A percentile compares a stretch with the other conserved stretches of the same genome.
Evolutionary conservation across 2,888 invertebrate species (phyloP).

Genomic region (Spatulosminthurus flaviceps): DNA sequence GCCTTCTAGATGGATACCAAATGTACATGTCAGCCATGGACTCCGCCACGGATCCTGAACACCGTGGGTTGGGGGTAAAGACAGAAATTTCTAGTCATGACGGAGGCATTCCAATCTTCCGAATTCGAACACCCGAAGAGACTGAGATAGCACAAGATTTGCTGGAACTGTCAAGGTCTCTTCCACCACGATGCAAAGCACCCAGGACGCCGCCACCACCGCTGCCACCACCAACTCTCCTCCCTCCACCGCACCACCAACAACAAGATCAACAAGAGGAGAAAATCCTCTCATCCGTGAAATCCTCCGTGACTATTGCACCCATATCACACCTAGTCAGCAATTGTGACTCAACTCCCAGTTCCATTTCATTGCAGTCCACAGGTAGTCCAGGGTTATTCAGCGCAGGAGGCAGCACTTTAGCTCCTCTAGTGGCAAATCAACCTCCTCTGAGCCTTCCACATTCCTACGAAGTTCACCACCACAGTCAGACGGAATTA

Average conservation of each 20-base stretch:
- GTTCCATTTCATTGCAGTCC: conserved; percentile 25
- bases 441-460: conserved; percentile 50
- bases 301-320: conserved; percentile 1
- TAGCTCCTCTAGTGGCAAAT: conserved; percentile 57
- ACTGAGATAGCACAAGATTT: conserved; percentile 85
- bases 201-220: not conserved
- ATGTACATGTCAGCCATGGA: conserved; percentile 65
- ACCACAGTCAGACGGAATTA: conserved; percentile 40
- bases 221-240: not conserved
- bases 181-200: conserved; percentile 71
- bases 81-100: conserved; percentile 72
- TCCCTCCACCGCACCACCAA: not conserved
- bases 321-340: conserved; percentile 45
- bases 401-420: conserved; percentile 46
- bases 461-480: conserved; percentile 49
- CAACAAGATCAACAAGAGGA: not conserved
- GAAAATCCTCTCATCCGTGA: not conserved
- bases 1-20: conserved; percentile 54
- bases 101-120: conserved; percentile 67
- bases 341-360: conserved; percentile 49
- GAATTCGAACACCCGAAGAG: conserved; percentile 76
- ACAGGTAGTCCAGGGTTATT: conserved; percentile 36
- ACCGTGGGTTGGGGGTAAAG: conserved; percentile 26
- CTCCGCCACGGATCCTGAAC: not conserved
- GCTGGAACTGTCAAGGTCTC: conserved; percentile 69